phyloP scores from a whole-genome alignment of 2,113 vertebrate genomes.

The Cardinalis cardinalis region DNA sequence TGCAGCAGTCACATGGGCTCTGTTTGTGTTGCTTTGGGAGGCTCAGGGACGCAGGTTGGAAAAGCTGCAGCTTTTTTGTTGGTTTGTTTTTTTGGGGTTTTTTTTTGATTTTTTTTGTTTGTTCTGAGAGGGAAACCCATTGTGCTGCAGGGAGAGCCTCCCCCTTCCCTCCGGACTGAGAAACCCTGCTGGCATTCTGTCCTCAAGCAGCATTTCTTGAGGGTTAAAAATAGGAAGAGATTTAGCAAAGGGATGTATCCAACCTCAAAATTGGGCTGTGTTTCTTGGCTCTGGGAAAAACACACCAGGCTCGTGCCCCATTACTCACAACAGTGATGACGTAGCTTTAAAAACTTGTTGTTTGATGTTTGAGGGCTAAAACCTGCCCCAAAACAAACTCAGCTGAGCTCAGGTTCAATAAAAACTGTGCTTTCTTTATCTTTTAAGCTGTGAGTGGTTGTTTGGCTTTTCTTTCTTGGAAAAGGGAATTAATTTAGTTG shows the following conservation, averaged over 20 bases:
- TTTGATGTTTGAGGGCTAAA: neutral
- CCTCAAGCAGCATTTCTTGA: neutral
- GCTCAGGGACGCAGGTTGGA: conserved; percentile 38
- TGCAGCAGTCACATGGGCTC: conserved; percentile 6
- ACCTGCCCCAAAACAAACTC: neutral
- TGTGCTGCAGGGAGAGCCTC: conserved; percentile 21
- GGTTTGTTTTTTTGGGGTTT: too few species aligned
- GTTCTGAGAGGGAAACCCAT: conserved; percentile 27
- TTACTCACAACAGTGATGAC: conserved; percentile 1
- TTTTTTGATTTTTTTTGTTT: neutral
- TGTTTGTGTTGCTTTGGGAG: conserved; percentile 4
- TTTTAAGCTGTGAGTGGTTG: neutral
- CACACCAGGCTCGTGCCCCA: neutral
- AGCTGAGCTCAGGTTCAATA: neutral
- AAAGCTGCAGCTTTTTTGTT: conserved; percentile 15
- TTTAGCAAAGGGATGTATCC: neutral
- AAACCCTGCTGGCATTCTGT: neutral
- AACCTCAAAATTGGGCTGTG: neutral
- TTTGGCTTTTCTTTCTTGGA: neutral
- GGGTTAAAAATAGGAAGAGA: conserved; percentile 35
- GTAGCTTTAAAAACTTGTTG: neutral
- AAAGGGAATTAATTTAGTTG: neutral
- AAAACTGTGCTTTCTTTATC: neutral
- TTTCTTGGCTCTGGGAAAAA: conserved; percentile 7
- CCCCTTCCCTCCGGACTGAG: neutral